Percentiles rank a stretch among this genome's conserved stretches.
These are phyloP conservation scores for Trachythela sp. DNA, from an alignment of 64 coral and sea anemone species.

Conservation along the genomic window DNA sequence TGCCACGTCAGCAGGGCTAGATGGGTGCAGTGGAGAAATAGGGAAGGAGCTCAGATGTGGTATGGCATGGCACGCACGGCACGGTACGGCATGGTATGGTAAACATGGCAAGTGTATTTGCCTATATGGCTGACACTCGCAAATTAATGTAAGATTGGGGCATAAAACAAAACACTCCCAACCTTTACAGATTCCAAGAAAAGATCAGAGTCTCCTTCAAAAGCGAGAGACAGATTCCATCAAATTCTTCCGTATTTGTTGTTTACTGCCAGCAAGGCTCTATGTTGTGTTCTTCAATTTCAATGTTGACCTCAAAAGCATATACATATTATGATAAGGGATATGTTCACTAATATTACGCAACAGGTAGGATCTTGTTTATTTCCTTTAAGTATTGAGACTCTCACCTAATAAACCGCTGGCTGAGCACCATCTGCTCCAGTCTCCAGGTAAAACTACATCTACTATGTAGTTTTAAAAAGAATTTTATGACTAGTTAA, in stretches of 20 bases:
- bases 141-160: no score
- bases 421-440: no score
- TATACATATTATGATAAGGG: no score
- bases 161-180: not conserved
- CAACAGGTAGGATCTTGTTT: no score
- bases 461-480: not conserved
- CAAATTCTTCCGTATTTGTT: slow-evolving; percentile 77
- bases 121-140: not conserved
- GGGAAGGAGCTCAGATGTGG: not conserved
- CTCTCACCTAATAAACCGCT: not conserved
- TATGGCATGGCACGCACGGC: not conserved
- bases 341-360: no score
- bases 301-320: slow-evolving; percentile 74
- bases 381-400: no score
- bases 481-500: not conserved
- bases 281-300: slow-evolving; percentile 78
- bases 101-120: not conserved
- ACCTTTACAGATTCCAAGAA: slow-evolving; percentile 97
- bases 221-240: slow-evolving; percentile 83
- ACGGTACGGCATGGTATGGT: no score
- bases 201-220: slow-evolving; percentile 87
- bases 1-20: slow-evolving; percentile 46
- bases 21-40: no score
- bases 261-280: slow-evolving; percentile 65
- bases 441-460: no score